Evolutionary conservation across 2,888 invertebrate species (phyloP).

Genomic region (Blastobasis lacticolella): DNA sequence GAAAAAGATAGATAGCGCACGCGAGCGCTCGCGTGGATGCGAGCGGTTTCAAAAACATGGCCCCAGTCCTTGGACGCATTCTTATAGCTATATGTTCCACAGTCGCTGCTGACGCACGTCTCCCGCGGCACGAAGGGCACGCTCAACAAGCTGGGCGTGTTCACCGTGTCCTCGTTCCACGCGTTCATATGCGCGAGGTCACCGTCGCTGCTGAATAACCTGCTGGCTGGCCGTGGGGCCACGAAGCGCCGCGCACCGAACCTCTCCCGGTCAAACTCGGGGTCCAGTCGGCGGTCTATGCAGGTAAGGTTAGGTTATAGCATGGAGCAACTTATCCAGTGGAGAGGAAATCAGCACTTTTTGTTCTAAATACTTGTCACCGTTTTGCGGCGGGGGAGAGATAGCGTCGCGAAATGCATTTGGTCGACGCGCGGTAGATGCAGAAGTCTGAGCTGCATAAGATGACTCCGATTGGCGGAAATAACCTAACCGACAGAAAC

Average conservation of each 20-base stretch:
- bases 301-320: conserved; percentile 71
- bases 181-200: conserved; percentile 97
- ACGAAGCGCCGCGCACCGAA: conserved; percentile 93
- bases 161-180: conserved; percentile 98
- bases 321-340: too few relatives aligned
- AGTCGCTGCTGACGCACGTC: conserved; percentile 96
- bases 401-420: too few relatives aligned
- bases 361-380: too few relatives aligned
- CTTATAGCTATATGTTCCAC: conserved; percentile 29
- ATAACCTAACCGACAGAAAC: too few relatives aligned
- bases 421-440: too few relatives aligned
- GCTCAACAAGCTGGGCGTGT: conserved; percentile 95
- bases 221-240: conserved; percentile 91
- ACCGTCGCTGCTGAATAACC: conserved; percentile 92
- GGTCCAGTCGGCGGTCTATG: conserved; percentile 89
- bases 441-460: too few relatives aligned
- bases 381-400: too few relatives aligned
- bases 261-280: conserved; percentile 91
- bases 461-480: too few relatives aligned
- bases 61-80: neutral
- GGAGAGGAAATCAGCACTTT: too few relatives aligned
- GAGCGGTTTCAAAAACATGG: too few relatives aligned
- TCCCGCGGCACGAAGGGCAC: conserved; percentile 96
- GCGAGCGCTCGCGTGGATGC: too few relatives aligned
- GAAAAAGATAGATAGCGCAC: too few relatives aligned